Evolutionary conservation across 2,113 vertebrate species (phyloP), one percentile per base, ranked within the genome.

Genomic region (Gymnorhina tibicen): DNA sequence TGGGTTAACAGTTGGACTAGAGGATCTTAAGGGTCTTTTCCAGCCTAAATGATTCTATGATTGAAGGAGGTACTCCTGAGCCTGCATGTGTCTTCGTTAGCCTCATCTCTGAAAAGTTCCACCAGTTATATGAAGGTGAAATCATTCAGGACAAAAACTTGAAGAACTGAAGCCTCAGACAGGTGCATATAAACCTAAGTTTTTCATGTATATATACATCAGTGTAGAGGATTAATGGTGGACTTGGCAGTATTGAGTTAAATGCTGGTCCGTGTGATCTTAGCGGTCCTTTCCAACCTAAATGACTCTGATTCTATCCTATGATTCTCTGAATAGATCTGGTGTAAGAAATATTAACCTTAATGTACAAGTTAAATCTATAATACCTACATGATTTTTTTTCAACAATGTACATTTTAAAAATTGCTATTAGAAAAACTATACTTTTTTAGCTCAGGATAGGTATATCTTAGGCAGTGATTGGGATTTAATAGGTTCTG

Each of bases 251-350:
- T 69, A 32, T 30, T 83, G 17, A 9, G 6, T 60, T 75, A 66
- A 42, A 5, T 1, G 2, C 23, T 59, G 22, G 5, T 28, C 59
- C 73, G 1, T 1, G 1, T 42, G 20, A 22, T 53, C 21, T 41
- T 55, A 42, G 47, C 0, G 0, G 21, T 69, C 17, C 26, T 62
- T 69, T 83, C 21, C n/a, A 76, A 19, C 30, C 14, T 47, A 32
- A 42, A 56, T 76, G 37, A 41, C 17, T 73, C 30, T 53, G 17
- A 55, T 83, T 89, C 7, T 46, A 12, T 82, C 14, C 6, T 62
- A 6, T 53, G 24, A 47, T 35, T 55, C 41, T 62, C 1, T 62
- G 7, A 74, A 41, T 12, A 80, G 18, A 10, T 30, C 21, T 72
- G 14, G 41, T 20, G 0, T 67, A 64, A 67, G 39, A 58, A 79